Evolutionary conservation across 2,888 invertebrate genomes (phyloP).

Genomic region (Noctua fimbriata): DNA sequence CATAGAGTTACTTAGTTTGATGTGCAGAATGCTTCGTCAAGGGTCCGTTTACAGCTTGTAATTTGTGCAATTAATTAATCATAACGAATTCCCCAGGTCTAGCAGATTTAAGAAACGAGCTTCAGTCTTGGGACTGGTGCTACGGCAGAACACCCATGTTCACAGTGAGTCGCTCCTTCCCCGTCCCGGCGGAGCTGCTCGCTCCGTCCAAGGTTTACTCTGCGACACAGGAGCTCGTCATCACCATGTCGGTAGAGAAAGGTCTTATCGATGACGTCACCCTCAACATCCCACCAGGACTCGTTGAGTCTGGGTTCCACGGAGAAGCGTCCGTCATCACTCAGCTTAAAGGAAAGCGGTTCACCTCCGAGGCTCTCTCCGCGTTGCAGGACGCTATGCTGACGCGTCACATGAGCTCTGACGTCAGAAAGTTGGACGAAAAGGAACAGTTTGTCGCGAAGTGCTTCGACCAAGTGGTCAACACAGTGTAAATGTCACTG

Average conservation of each 20-base stretch:
- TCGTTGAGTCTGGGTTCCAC: constrained; percentile 90
- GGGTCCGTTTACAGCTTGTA: background rate
- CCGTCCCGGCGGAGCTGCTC: constrained; percentile 90
- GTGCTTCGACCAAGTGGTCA: constrained; percentile 91
- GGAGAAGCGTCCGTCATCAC: constrained; percentile 92
- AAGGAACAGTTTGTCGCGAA: constrained; percentile 91
- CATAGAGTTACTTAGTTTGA: background rate
- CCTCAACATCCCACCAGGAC: constrained; percentile 91
- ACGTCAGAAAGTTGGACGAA: constrained; percentile 85
- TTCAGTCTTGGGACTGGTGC: constrained; percentile 96
- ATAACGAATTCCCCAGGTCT: constrained; percentile 89
- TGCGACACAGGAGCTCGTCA: constrained; percentile 89
- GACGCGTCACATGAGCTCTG: constrained; percentile 78
- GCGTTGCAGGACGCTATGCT: constrained; percentile 90
- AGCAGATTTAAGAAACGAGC: constrained; percentile 92
- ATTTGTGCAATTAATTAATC: constrained; percentile 4
- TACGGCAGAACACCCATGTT: constrained; percentile 97
- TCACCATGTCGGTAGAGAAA: constrained; percentile 92
- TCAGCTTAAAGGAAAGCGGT: constrained; percentile 92
- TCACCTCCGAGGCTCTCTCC: constrained; percentile 91
- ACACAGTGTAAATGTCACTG: constrained; percentile 81
- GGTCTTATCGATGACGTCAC: constrained; percentile 92
- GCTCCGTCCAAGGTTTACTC: constrained; percentile 82
- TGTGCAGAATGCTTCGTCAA: background rate
- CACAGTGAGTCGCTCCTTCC: constrained; percentile 92